Evolutionary conservation across 2,888 invertebrate genomes (phyloP).

Genomic region (Ecliptopera silaceata): DNA sequence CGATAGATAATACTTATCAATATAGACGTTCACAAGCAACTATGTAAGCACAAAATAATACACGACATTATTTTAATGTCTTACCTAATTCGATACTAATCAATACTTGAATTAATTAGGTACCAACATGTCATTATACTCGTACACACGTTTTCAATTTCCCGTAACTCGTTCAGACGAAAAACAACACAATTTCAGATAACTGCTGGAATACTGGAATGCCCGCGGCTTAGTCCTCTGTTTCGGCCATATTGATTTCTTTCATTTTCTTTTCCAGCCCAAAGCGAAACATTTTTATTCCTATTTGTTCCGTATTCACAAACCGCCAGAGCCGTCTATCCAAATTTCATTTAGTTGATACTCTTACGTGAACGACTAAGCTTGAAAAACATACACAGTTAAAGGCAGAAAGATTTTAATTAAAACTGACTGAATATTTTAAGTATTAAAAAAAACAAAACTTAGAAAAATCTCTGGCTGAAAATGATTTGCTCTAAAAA

Average conservation of each 20-base stretch:
- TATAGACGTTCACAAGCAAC: too few species aligned
- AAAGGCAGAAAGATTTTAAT: conserved; percentile 32
- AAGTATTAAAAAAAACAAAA: neutral
- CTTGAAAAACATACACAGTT: conserved; percentile 38
- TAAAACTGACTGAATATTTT: conserved; percentile 15
- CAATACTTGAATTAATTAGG: too few species aligned
- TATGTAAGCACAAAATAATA: too few species aligned
- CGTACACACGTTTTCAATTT: conserved; percentile 1
- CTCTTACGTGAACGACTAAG: conserved; percentile 57
- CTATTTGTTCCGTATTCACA: conserved; percentile 63
- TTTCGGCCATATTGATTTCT: conserved; percentile 65
- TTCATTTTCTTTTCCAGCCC: conserved; percentile 67
- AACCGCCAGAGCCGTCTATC: conserved; percentile 47
- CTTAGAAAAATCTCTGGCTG: conserved; percentile 25
- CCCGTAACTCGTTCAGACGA: neutral
- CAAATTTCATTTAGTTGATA: conserved; percentile 71
- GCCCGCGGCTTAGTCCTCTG: conserved; percentile 49
- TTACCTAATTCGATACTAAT: too few species aligned
- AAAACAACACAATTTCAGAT: conserved; percentile 21
- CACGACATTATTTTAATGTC: too few species aligned
- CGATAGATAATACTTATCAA: too few species aligned
- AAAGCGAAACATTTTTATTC: conserved; percentile 63
- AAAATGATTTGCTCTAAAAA: conserved; percentile 47
- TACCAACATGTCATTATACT: neutral
- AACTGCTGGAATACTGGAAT: conserved; percentile 25